Evolutionary conservation across 2,113 vertebrate species (phyloP), one percentile per base, ranked within the genome.

Genomic region (Proterorhinus semilunaris): DNA sequence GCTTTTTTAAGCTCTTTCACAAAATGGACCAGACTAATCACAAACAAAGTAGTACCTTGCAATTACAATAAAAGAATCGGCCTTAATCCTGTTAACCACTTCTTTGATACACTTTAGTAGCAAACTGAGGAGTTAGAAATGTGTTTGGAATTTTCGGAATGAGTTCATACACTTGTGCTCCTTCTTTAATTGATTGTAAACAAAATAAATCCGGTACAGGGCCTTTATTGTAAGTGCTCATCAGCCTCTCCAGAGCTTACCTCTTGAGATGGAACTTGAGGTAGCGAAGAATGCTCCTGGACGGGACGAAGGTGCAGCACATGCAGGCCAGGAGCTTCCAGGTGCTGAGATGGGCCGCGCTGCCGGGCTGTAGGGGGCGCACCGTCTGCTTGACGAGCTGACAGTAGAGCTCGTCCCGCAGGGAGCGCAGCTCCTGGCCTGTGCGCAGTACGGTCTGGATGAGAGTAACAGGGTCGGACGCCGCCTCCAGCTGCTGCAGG

Each of bases 371-470:
- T 0, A 95, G 93, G 43, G 94, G 92, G 46, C 93, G 91, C 6
- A 89, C 93, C 17, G 96, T 99, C 92, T 99, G 98, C 53, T 99
- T 99, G 86, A 99, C 89, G 58, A 99, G 95, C 87, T 99, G 98
- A 70, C 97, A 99, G 88, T 96, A 98, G 16, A 99, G 92, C 85
- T 99, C 98, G 50, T 99, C 97, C 17, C 96, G 91, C 64, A 99
- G 92, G 0, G 94, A 94, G 36, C 92, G 91, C 11, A 98, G 94
- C 88, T 99, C 96, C 9, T 95, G 96, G 16, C 95, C 96, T 0
- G 96, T 96, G 88, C 95, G 96, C 11, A 99, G 94, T 71, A 98
- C 83, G 17, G 94, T 94, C 85, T 98, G 96, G 88, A 99, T 97
- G 78, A 96, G 91, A 15, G 96, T 93, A 53, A 95, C 87, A 0